These are phyloP conservation scores for Drosophila nigrodunni DNA, from an alignment of 1,140 invertebrate species.

Conservation along the genomic window DNA sequence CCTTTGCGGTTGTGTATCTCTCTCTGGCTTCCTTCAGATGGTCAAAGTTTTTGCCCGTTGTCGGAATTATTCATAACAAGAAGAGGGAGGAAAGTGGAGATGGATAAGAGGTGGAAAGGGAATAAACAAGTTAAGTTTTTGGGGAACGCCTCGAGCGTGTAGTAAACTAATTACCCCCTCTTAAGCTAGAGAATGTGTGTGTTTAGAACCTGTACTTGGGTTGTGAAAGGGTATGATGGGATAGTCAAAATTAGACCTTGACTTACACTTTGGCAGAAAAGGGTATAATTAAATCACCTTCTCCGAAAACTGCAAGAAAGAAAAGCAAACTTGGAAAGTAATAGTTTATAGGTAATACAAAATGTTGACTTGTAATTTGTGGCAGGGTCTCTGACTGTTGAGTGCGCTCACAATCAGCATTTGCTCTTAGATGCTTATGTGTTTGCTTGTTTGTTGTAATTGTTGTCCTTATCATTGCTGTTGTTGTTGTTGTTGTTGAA, in stretches of 20 bases:
- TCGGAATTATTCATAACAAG: slow-evolving; percentile 74
- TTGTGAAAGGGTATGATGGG: too few species aligned
- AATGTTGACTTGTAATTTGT: too few species aligned
- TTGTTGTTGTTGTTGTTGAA: slow-evolving; percentile 43
- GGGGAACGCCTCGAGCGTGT: slow-evolving; percentile 71
- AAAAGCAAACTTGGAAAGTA: too few species aligned
- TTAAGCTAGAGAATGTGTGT: slow-evolving; percentile 18
- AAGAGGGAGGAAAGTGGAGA: neutral
- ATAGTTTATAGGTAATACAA: too few species aligned
- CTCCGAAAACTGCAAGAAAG: too few species aligned
- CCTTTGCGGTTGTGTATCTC: slow-evolving; percentile 58
- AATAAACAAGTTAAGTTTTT: slow-evolving; percentile 12
- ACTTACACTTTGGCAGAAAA: too few species aligned
- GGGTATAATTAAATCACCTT: too few species aligned
- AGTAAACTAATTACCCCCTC: slow-evolving; percentile 79
- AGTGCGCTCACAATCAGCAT: too few species aligned
- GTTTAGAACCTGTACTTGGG: neutral
- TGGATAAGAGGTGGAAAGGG: neutral
- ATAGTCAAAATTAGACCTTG: too few species aligned
- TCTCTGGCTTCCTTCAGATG: slow-evolving; percentile 35
- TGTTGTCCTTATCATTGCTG: slow-evolving; percentile 48
- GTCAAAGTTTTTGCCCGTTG: slow-evolving; percentile 70
- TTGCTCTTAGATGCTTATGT: too few species aligned
- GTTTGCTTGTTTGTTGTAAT: slow-evolving; percentile 56
- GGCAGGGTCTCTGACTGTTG: too few species aligned